phyloP scores from a whole-genome alignment of 2,113 vertebrate genomes.

The Dipodomys merriami region DNA sequence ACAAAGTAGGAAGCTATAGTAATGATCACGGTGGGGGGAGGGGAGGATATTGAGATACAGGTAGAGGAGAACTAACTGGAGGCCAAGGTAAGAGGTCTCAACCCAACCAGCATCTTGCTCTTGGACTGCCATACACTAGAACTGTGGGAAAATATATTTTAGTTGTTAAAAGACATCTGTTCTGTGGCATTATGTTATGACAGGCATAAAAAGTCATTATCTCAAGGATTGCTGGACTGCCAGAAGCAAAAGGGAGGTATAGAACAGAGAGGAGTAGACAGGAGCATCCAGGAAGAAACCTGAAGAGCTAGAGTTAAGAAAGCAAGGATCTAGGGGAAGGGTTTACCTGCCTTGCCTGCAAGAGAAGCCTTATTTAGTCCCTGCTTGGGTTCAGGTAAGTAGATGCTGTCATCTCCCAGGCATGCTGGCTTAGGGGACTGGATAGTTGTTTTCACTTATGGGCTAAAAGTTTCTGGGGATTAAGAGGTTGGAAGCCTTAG shows the following conservation, averaged over 20 bases:
- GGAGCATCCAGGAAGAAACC: not conserved
- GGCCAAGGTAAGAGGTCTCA: not conserved
- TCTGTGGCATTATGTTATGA: not conserved
- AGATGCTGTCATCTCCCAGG: not conserved
- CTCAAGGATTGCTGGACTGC: not conserved
- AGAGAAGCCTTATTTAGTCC: not conserved
- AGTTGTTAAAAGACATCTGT: not conserved
- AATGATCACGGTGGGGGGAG: rapidly evolving
- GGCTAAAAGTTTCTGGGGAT: not conserved
- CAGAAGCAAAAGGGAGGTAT: not conserved
- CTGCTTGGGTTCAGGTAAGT: not conserved
- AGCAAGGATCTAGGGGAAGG: not conserved
- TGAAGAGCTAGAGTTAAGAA: not conserved
- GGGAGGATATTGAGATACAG: not conserved
- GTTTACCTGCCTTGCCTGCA: not conserved
- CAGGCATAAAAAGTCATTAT: not conserved
- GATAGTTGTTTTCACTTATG: not conserved
- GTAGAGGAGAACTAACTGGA: rapidly evolving
- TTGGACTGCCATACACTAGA: not conserved
- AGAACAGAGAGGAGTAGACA: not conserved
- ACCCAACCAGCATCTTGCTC: no score
- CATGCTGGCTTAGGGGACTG: not conserved
- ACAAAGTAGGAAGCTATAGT: no score
- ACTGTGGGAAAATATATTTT: not conserved
- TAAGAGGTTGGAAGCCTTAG: rapidly evolving